Conservation (phyloP, 2,888 invertebrate species). For the Polyommatus icarus region DNA sequence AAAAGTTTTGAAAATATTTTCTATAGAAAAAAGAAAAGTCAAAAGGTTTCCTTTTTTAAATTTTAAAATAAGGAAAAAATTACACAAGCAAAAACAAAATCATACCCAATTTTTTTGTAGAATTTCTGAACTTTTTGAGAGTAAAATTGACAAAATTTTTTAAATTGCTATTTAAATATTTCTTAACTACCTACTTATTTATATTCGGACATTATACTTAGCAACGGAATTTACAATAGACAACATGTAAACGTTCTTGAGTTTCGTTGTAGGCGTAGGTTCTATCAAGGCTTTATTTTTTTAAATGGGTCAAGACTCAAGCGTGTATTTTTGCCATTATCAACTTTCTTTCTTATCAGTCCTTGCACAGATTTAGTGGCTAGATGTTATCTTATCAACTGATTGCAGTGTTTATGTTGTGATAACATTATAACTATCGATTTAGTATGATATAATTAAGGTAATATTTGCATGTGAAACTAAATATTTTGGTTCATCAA, state of each 20-base stretch:
- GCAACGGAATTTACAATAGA: not conserved
- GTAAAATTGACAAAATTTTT: too few relatives aligned
- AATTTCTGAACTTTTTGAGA: too few relatives aligned
- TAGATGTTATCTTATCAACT: slow-evolving; percentile 1
- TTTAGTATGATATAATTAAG: not conserved
- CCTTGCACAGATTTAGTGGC: slow-evolving; percentile 14
- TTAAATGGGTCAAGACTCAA: not conserved
- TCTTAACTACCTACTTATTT: too few relatives aligned
- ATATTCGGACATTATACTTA: too few relatives aligned
- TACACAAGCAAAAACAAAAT: too few relatives aligned
- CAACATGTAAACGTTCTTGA: not conserved
- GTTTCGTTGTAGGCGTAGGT: not conserved
- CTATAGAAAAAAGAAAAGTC: too few relatives aligned
- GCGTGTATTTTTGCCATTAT: not conserved
- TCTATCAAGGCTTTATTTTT: not conserved
- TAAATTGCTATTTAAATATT: too few relatives aligned
- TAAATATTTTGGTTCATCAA: too few relatives aligned
- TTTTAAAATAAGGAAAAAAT: too few relatives aligned
- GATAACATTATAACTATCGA: not conserved
- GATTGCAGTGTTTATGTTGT: slow-evolving; percentile 12
- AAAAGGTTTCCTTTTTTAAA: too few relatives aligned
- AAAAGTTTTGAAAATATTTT: too few relatives aligned
- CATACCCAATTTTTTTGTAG: too few relatives aligned
- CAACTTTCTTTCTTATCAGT: slow-evolving; percentile 8
- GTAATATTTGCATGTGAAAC: not conserved